phyloP scores from a whole-genome alignment of 2,113 vertebrate species.

The Sceloporus undulatus region DNA sequence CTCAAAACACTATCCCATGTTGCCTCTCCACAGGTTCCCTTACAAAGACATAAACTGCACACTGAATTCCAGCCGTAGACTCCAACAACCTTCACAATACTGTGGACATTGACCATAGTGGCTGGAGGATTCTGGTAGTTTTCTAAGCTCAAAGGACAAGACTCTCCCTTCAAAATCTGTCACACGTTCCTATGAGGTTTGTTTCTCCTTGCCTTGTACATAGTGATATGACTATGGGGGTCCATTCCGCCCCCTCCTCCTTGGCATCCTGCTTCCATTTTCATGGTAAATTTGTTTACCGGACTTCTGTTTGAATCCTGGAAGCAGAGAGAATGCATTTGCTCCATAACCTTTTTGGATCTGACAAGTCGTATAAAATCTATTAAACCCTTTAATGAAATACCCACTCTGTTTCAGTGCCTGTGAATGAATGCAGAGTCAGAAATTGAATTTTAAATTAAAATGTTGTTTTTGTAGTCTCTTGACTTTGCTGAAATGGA shows the following conservation, averaged over 20 bases:
- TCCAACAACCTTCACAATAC: no score
- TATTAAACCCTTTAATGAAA: slow-evolving; percentile 83
- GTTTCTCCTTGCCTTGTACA: slow-evolving; percentile 58
- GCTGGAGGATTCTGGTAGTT: no score
- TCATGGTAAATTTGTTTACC: slow-evolving; percentile 75
- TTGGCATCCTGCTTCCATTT: slow-evolving; percentile 55
- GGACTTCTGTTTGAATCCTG: slow-evolving; percentile 73
- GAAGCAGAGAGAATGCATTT: slow-evolving; percentile 80
- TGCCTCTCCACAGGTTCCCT: no score
- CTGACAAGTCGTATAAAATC: slow-evolving; percentile 80
- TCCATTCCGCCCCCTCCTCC: background rate
- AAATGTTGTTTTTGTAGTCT: slow-evolving; percentile 76
- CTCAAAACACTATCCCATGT: no score
- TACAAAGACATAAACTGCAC: no score
- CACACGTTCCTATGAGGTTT: slow-evolving; percentile 61
- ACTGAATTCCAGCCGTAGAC: no score
- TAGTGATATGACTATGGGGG: slow-evolving; percentile 30
- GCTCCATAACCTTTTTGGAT: slow-evolving; percentile 77
- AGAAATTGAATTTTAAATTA: slow-evolving; percentile 80
- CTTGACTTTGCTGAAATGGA: slow-evolving; percentile 62
- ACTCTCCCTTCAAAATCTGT: slow-evolving; percentile 19
- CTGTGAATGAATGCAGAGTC: slow-evolving; percentile 75
- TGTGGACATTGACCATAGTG: no score
- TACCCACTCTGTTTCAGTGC: slow-evolving; percentile 71
- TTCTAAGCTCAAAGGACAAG: background rate